phyloP scores from a whole-genome alignment of 23 tunicate species.

The Styela clava region DNA sequence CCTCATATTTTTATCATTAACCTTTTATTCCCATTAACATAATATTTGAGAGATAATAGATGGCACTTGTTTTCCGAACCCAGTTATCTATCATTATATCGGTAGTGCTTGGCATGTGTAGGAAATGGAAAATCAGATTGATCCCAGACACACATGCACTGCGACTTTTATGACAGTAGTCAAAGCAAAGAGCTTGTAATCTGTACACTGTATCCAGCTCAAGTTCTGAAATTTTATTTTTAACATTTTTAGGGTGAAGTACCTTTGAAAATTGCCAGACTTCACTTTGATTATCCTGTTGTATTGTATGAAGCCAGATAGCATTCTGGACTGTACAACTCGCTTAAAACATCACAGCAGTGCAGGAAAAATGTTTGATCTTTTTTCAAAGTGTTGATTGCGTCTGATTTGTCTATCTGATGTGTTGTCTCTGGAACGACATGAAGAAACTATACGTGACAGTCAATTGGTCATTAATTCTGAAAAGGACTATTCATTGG shows the following conservation, averaged over 20 bases:
- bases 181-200: neutral
- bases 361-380: neutral
- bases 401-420: no score
- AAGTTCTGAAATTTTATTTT: no score
- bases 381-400: neutral
- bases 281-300: constrained; percentile 69
- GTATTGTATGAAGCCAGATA: constrained; percentile 74
- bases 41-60: no score
- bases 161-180: neutral
- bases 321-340: neutral
- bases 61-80: no score
- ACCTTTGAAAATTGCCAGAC: constrained; percentile 53
- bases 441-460: no score
- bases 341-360: neutral
- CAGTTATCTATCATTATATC: neutral
- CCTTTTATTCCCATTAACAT: no score
- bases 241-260: constrained; percentile 50
- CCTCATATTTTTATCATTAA: no score
- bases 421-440: no score
- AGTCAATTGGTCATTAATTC: no score
- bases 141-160: neutral
- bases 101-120: neutral
- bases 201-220: neutral
- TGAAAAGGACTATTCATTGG: no score
- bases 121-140: neutral